Base-by-base conservation (phyloP, 2,888 invertebrate genomes). In the Phengaris arion region DNA sequence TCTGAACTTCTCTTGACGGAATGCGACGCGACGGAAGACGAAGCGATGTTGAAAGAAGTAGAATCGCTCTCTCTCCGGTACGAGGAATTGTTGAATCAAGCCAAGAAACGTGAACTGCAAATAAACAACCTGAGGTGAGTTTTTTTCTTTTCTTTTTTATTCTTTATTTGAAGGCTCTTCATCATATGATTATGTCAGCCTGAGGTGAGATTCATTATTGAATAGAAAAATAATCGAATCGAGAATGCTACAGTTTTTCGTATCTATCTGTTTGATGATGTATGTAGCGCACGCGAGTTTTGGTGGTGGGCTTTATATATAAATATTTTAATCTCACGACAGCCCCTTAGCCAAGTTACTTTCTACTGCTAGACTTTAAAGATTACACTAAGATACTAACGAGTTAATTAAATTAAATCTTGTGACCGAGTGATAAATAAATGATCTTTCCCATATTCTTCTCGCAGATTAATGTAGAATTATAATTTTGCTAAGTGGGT, bases 101-200 rank as follows among this genome's bases (percentile, higher is more conserved):
- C 97, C 78, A 96, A 96, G 88, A 95, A 95, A 80, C 94, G 96
- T 77, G 97, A 97, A 86, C 95, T 96, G 81, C 96, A 96, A 91
- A 95, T 97, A 80, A 95, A 96, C 82, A 97, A 97, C 86, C 87
- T 96, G 84, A 97, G 97, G 97, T 97, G 84, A 88, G 94, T n/a
- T n/a, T n/a, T n/a, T n/a, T n/a, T n/a, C n/a, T n/a, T n/a, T n/a
- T n/a, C n/a, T n/a, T n/a, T n/a, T n/a, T n/a, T n/a, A n/a, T n/a
- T n/a, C n/a, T n/a, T n/a, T n/a, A n/a, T n/a, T n/a, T n/a, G n/a
- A n/a, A n/a, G n/a, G n/a, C n/a, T n/a, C n/a, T n/a, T n/a, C n/a
- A n/a, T n/a, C n/a, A n/a, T n/a, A n/a, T n/a, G n/a, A n/a, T n/a
- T n/a, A n/a, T n/a, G n/a, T n/a, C 82, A 97, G 97, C 86, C 87